These are phyloP conservation scores for Ctenopoma multispine DNA, from an alignment of 2,797 vertebrate species.

Conservation along the genomic window DNA sequence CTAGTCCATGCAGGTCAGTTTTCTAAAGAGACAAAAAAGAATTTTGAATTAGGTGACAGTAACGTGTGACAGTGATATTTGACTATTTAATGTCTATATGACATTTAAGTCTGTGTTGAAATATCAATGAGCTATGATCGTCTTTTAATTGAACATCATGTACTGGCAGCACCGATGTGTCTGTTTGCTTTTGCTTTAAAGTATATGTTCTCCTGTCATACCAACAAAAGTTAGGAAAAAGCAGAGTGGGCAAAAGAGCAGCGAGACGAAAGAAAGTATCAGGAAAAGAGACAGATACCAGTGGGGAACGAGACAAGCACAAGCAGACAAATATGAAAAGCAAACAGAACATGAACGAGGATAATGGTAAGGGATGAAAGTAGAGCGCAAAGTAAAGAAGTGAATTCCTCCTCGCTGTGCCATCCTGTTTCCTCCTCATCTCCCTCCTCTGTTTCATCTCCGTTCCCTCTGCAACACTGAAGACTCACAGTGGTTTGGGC, in stretches of 20 bases:
- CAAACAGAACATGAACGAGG: constrained; percentile 53
- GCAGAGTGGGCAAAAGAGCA: constrained; percentile 13
- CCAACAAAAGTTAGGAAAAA: neutral
- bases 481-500: neutral
- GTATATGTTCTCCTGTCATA: neutral
- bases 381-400: constrained; percentile 48
- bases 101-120: too few species aligned
- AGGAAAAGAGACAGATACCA: constrained; percentile 34
- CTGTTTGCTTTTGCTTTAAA: neutral
- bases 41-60: too few species aligned
- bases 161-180: neutral
- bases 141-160: too few species aligned
- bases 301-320: constrained; percentile 29
- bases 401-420: constrained; percentile 33
- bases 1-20: too few species aligned
- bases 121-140: too few species aligned
- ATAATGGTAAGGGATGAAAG: constrained; percentile 45
- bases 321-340: constrained; percentile 34
- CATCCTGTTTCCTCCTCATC: constrained; percentile 25
- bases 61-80: too few species aligned
- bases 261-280: constrained; percentile 16
- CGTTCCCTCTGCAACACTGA: constrained; percentile 18
- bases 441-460: constrained; percentile 48
- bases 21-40: too few species aligned
- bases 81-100: too few species aligned